Percentiles rank a stretch among this genome's conserved stretches.
Conservation (phyloP, 2,888 invertebrate genomes). For the Amorpha juglandis region DNA sequence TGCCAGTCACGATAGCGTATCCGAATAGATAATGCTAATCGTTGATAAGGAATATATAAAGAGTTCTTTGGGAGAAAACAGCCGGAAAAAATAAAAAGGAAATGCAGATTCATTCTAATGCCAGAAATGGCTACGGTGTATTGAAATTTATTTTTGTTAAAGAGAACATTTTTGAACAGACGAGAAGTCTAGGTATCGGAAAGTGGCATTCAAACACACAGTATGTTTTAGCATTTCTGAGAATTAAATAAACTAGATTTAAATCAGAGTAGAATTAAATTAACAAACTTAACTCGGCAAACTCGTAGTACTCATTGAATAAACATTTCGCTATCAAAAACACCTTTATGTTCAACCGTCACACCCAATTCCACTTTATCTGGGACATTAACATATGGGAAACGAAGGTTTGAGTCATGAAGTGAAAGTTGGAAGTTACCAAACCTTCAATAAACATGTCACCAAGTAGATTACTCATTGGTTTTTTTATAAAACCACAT, state of each 20-base stretch:
- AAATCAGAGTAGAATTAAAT: not conserved
- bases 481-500: constrained; percentile 46
- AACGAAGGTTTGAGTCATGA: constrained; percentile 26
- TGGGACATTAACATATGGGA: constrained; percentile 3
- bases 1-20: constrained; percentile 19
- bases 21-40: constrained; percentile 12
- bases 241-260: not conserved
- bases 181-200: not conserved
- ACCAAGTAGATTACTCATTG: constrained; percentile 41
- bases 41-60: constrained; percentile 15
- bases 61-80: constrained; percentile 10
- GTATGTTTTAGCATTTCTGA: not conserved
- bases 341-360: not conserved
- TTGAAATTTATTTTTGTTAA: not conserved
- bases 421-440: constrained; percentile 33
- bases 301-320: not conserved
- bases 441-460: constrained; percentile 31
- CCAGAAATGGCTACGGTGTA: not conserved
- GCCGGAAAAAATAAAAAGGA: constrained; percentile 5
- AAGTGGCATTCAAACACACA: not conserved
- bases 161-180: not conserved
- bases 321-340: constrained; percentile 6
- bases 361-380: constrained; percentile 16
- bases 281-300: not conserved
- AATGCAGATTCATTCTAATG: not conserved